Base-by-base conservation (phyloP, 1,140 invertebrate species). In the Bicyclus anynana region DNA sequence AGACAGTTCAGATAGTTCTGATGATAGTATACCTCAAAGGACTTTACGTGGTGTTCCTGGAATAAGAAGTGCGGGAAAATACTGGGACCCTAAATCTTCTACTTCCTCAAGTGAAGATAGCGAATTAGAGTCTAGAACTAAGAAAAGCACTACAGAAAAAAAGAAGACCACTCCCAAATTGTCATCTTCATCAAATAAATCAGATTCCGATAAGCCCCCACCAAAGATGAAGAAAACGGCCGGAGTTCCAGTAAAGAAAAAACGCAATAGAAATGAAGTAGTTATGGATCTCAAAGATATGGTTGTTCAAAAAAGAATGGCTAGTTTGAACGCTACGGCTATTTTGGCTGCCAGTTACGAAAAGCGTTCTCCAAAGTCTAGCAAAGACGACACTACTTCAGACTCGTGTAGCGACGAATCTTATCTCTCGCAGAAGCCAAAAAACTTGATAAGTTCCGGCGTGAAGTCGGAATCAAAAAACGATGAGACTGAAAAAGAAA, bases 331-430 rank as follows among this genome's bases (percentile, higher is more conserved):
- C 85, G 97, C 97, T 7, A 95, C 95, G 7, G 97, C 97, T 12
- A 98, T 98, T 65, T 89, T 98, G 61, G 95, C 96, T 1, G 96
- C 96, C 16, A 97, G 95, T 58, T 97, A 97, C 75, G 96, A 97
- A 76, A 95, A 95, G 80, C 90, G 92, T 17, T 89, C 91, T 23
- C 90, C 90, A 14, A 90, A 90, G 69, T 90, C 89, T 5, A 91
- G 87, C 33, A 90, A 89, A 62, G 90, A 91, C 48, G 90, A 90
- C 18, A 88, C 89, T 20, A 89, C 89, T 7, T 90, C 86, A 58
- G 80, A 89, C 65, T 89, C 87, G 1, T 81, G 73, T 17, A 91
- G 90, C 51, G 91, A 91, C 52, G 91, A 91, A 59, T 88, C 85
- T 62, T 88, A 23, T 23, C 23, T 81, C 70, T 73, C 78, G 49